Conservation (phyloP, 2,888 invertebrate genomes). For the Drosophila niveifrons region DNA sequence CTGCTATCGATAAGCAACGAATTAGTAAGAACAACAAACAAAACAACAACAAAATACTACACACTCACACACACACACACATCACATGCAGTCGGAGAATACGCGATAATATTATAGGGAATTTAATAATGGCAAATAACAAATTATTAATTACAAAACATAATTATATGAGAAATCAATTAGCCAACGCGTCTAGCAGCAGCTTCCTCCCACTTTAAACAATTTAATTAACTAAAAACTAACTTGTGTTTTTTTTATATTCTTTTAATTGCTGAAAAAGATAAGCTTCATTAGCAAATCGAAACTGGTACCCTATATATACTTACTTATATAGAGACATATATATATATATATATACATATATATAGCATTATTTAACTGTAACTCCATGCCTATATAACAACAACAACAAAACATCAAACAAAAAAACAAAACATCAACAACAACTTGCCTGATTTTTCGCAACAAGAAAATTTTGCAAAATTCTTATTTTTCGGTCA, state of each 20-base stretch:
- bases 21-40: slow-evolving; percentile 56
- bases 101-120: slow-evolving; percentile 56
- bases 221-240: slow-evolving; percentile 35
- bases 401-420: slow-evolving; percentile 36
- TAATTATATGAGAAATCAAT: slow-evolving; percentile 53
- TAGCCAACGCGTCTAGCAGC: slow-evolving; percentile 61
- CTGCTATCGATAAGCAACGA: slow-evolving; percentile 70
- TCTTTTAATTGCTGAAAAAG: slow-evolving; percentile 51
- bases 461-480: slow-evolving; percentile 23
- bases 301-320: slow-evolving; percentile 47
- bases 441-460: slow-evolving; percentile 20
- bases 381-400: slow-evolving; percentile 72
- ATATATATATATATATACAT: slow-evolving; percentile 32
- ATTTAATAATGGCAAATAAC: slow-evolving; percentile 46
- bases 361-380: slow-evolving; percentile 54
- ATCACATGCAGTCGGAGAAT: slow-evolving; percentile 44
- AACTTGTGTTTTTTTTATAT: slow-evolving; percentile 10
- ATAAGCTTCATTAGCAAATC: slow-evolving; percentile 48
- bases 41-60: slow-evolving; percentile 63
- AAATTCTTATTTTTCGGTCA: slow-evolving; percentile 36
- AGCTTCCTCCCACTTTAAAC: slow-evolving; percentile 15
- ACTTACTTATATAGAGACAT: slow-evolving; percentile 29
- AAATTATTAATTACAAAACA: slow-evolving; percentile 33
- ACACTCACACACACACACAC: slow-evolving; percentile 32
- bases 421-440: slow-evolving; percentile 17